Conservation (phyloP, 2,888 invertebrate species). For the Hemithea aestivaria region DNA sequence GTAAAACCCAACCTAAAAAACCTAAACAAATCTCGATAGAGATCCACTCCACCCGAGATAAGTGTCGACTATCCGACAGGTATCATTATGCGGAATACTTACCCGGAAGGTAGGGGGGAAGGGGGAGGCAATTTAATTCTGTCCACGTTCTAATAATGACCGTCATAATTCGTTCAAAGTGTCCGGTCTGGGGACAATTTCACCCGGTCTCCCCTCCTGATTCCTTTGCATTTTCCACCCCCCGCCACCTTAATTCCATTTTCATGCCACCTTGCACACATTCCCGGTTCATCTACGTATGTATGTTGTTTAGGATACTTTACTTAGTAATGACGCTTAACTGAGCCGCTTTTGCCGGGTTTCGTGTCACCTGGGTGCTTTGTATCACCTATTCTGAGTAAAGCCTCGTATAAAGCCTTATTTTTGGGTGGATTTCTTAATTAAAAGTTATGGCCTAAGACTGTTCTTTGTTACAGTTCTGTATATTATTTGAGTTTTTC, state of each 20-base stretch:
- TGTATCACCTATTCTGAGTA: too few relatives aligned
- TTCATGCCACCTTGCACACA: conserved; percentile 77
- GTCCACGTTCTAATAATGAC: conserved; percentile 82
- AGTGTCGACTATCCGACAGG: conserved; percentile 71
- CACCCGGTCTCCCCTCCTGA: conserved; percentile 56
- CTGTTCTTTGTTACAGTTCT: too few relatives aligned
- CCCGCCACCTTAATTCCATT: conserved; percentile 73
- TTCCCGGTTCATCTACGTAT: conserved; percentile 55
- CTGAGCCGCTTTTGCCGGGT: conserved; percentile 6
- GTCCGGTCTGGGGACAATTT: conserved; percentile 78
- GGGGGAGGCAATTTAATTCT: conserved; percentile 81
- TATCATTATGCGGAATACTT: conserved; percentile 76
- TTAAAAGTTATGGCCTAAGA: too few relatives aligned
- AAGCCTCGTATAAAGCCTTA: too few relatives aligned
- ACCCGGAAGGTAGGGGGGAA: conserved; percentile 59
- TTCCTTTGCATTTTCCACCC: conserved; percentile 70
- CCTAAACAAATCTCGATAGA: conserved; percentile 16
- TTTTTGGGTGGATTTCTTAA: too few relatives aligned
- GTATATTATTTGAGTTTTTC: too few relatives aligned
- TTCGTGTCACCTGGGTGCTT: background rate
- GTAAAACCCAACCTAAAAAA: conserved; percentile 1
- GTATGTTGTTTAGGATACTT: conserved; percentile 32
- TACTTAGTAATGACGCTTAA: conserved; percentile 9
- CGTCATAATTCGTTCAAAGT: conserved; percentile 82
- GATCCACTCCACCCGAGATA: conserved; percentile 38